phyloP scores from a whole-genome alignment of 2,888 invertebrate genomes.

The Drosophila niveifrons region DNA sequence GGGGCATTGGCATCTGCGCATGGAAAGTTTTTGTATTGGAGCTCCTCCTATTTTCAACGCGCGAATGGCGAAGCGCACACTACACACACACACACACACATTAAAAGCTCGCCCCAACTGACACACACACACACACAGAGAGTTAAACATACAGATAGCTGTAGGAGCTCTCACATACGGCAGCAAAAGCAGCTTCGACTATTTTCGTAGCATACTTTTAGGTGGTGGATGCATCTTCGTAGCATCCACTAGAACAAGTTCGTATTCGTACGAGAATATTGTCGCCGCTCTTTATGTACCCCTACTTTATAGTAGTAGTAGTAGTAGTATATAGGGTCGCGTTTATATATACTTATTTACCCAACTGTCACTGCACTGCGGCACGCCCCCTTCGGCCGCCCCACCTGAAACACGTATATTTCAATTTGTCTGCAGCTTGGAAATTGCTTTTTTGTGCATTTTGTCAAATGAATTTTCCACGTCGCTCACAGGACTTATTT shows the following conservation, averaged over 20 bases:
- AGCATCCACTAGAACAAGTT: slow-evolving; percentile 7
- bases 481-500: slow-evolving; percentile 78
- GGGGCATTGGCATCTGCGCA: slow-evolving; percentile 66
- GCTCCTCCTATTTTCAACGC: slow-evolving; percentile 84
- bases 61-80: slow-evolving; percentile 80
- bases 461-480: slow-evolving; percentile 82
- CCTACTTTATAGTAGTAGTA: slow-evolving; percentile 18
- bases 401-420: slow-evolving; percentile 58
- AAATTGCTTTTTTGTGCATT: slow-evolving; percentile 83
- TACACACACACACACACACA: slow-evolving; percentile 42
- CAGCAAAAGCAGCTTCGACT: slow-evolving; percentile 68
- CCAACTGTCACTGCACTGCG: slow-evolving; percentile 72
- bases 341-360: slow-evolving; percentile 66
- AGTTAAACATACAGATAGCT: slow-evolving; percentile 10
- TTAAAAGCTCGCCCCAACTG: slow-evolving; percentile 37
- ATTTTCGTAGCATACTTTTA: slow-evolving; percentile 80
- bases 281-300: slow-evolving; percentile 42
- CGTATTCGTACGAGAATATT: slow-evolving; percentile 20
- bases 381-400: slow-evolving; percentile 49
- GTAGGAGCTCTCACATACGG: slow-evolving; percentile 72
- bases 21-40: slow-evolving; percentile 72
- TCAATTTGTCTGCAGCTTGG: slow-evolving; percentile 82
- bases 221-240: slow-evolving; percentile 79
- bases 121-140: slow-evolving; percentile 38
- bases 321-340: slow-evolving; percentile 20